Base-by-base conservation (phyloP, 2,113 vertebrate genomes). In the Vulpes ferrilata region DNA sequence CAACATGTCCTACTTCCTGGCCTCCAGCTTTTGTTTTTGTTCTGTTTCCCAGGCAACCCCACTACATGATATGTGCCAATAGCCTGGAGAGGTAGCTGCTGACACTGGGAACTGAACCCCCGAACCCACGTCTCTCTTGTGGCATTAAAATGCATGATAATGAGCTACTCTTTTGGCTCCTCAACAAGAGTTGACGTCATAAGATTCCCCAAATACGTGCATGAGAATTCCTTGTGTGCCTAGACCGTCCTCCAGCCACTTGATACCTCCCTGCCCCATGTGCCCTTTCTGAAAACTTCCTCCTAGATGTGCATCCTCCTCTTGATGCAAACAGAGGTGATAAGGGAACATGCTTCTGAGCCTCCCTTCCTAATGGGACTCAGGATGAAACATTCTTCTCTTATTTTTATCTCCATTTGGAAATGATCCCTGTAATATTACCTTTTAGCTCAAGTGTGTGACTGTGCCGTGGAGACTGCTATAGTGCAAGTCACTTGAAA, bases 401-500 rank as follows among this genome's bases (percentile, higher is more conserved):
- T 91, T 95, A 89, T 91, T 96, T 98, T 96, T 94, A 76, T 95
- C 51, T 96, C 90, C 51, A 57, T 88, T 93, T 96, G 69, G 65
- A 96, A 97, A 94, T 92, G 53, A 92, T 74, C 30, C 23, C 65
- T 59, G 27, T 88, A 95, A 82, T 84, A 92, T 67, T 89, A 53
- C 23, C 78, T 92, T 89, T 92, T 90, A 96, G 64, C 15, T 95
- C 60, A 93, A 97, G 84, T 83, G 51, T 91, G 73, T 67, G 88
- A 85, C 78, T 71, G 7, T 64, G 43, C 88, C 10, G 0, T 88
- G 43, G 76, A 32, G 88, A 91, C 78, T 65, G 32, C 35, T 80
- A 57, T 32, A 84, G 69, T 25, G n/a, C 12, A 81, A 93, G 59
- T 51, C 86, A 90, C 48, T 85, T 95, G 83, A 95, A 97, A 78